Evolutionary conservation across 2,888 invertebrate species (phyloP).

Genomic region (Holacanthella duospinosa): DNA sequence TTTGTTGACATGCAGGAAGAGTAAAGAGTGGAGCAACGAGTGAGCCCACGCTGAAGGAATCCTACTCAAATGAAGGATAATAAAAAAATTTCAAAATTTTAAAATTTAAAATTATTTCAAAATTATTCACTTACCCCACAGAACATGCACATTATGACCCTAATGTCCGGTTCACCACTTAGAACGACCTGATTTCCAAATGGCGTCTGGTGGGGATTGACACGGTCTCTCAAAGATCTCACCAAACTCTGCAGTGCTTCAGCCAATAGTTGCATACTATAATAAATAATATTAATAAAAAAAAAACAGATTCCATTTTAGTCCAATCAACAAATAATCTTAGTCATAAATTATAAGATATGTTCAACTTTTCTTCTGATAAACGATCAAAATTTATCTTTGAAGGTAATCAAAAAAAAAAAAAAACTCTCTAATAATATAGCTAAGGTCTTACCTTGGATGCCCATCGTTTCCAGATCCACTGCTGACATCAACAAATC

Average conservation of each 20-base stretch:
- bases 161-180: slow-evolving; percentile 34
- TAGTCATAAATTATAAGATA: too few species aligned
- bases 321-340: neutral
- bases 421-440: too few species aligned
- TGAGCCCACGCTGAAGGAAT: slow-evolving; percentile 65
- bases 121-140: too few species aligned
- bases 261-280: slow-evolving; percentile 31
- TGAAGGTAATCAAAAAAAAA: too few species aligned
- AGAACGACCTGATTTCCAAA: slow-evolving; percentile 33
- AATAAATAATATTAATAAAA: too few species aligned
- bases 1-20: slow-evolving; percentile 75
- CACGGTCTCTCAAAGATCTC: slow-evolving; percentile 31
- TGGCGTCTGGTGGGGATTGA: slow-evolving; percentile 35
- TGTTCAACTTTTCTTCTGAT: too few species aligned
- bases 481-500: slow-evolving; percentile 36
- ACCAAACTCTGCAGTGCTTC: slow-evolving; percentile 26
- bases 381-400: too few species aligned
- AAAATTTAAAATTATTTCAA: too few species aligned
- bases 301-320: neutral
- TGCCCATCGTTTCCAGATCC: slow-evolving; percentile 29
- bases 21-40: slow-evolving; percentile 76
- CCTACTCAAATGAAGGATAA: too few species aligned
- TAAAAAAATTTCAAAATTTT: too few species aligned
- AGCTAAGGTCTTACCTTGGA: slow-evolving; percentile 29
- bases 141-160: slow-evolving; percentile 90